Evolutionary conservation across 1,140 invertebrate species (phyloP), one percentile per base, ranked within the genome.

Genomic region (Uloborus diversus): DNA sequence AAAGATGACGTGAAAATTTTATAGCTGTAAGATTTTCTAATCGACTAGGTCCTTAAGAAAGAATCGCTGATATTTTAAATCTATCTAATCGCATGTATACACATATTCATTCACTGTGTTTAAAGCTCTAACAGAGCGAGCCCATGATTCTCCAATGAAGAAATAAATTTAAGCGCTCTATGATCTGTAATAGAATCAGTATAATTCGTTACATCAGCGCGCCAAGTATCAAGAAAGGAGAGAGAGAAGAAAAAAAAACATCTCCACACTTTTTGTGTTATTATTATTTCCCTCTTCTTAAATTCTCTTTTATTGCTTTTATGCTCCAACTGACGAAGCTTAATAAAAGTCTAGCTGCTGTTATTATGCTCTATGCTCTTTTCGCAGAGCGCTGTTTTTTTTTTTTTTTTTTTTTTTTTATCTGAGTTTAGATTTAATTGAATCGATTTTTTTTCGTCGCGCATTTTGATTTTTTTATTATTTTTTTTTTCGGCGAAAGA

Each of bases 91-190:
- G 62, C 59, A 78, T 78, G 73, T 78, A 78, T 66, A 78, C 73
- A 78, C 73, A 76, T 62, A 78, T 56, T 65, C 73, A 66, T 66
- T 25, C 71, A 33, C 32, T 65, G 42, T 64, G 62, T 65, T 78
- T 78, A 65, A 75, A 78, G 57, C 47, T 35, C 51, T 56, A 42
- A 64, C 71, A 75, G 5, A 20, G 64, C 20, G 20, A 75, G 20
- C 42, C 28, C 7, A 51, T 5, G 61, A 59, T 7, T 42, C 47
- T 11, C 61, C 61, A 66, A 78, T 65, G 62, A 78, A 53, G 73
- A 78, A 78, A 78, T 65, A 78, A 78, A 78, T 78, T 78, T 78
- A 78, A 78, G 62, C 61, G 61, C 61, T 65, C 73, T 78, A 78
- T 78, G 73, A 78, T 78, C 73, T 65, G 73, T 78, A 78, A 78